Percentiles rank a stretch among this genome's conserved stretches.
phyloP scores from a whole-genome alignment of 2,797 vertebrate genomes.

The Etheostoma perlongum region DNA sequence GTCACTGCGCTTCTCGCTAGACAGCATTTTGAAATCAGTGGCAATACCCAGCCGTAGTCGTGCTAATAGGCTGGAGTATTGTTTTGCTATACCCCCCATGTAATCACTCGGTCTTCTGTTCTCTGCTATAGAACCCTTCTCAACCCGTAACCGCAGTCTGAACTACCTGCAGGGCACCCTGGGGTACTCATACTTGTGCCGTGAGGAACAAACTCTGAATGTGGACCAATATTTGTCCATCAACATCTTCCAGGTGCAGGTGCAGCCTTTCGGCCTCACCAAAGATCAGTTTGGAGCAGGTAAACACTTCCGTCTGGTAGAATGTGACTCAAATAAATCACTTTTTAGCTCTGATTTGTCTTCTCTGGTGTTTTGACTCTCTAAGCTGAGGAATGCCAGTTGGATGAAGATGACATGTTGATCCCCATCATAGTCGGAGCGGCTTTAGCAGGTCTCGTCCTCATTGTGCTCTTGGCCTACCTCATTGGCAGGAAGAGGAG shows the following conservation, averaged over 20 bases:
- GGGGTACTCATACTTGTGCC: constrained; percentile 94
- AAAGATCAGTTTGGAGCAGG: constrained; percentile 91
- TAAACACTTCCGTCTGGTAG: constrained; percentile 64
- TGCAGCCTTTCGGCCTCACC: constrained; percentile 91
- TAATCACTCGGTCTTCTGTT: constrained; percentile 1
- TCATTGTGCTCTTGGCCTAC: constrained; percentile 95
- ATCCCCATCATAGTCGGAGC: constrained; percentile 97
- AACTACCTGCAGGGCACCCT: constrained; percentile 87
- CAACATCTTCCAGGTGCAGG: constrained; percentile 89
- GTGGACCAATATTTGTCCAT: constrained; percentile 82
- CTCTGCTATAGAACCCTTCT: constrained; percentile 57
- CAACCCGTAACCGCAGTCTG: constrained; percentile 81
- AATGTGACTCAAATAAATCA: background rate
- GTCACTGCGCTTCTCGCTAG: too few species aligned
- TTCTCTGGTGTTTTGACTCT: background rate
- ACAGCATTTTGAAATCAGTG: too few species aligned
- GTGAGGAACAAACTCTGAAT: constrained; percentile 84
- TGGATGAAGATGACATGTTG: constrained; percentile 95
- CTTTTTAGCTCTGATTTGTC: background rate
- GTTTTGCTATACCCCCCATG: too few species aligned
- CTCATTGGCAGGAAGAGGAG: constrained; percentile 97
- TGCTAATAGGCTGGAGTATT: background rate
- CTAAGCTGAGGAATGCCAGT: constrained; percentile 92
- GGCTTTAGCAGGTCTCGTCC: constrained; percentile 94
- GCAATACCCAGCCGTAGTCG: too few species aligned